Percentiles rank a stretch among this genome's conserved stretches.
These are phyloP conservation scores for Cataglyphis rosenhaueri DNA, from an alignment of 2,888 invertebrate species.

Conservation along the genomic window DNA sequence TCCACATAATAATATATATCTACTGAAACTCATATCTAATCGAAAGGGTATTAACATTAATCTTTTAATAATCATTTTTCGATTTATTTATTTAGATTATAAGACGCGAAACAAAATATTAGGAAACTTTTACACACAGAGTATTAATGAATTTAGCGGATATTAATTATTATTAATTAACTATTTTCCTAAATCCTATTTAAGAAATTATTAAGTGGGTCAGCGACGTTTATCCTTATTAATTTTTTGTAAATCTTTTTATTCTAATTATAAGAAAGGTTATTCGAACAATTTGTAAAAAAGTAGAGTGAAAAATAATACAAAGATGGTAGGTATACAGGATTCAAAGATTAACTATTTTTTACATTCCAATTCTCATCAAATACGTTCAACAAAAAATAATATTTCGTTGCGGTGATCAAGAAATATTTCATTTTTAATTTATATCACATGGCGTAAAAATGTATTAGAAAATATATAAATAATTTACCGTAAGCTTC, in stretches of 20 bases:
- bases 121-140: background rate
- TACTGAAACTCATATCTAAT: background rate
- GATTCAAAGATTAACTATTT: slow-evolving; percentile 8
- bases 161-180: background rate
- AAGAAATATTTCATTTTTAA: slow-evolving; percentile 39
- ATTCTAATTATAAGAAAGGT: background rate
- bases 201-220: background rate
- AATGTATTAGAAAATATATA: slow-evolving; percentile 60
- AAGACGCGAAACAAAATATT: background rate
- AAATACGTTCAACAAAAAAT: background rate
- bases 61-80: background rate
- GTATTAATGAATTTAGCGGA: background rate
- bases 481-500: slow-evolving; percentile 59
- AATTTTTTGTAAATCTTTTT: background rate
- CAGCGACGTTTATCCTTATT: background rate
- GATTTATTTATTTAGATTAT: background rate
- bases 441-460: slow-evolving; percentile 52
- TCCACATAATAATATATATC: background rate
- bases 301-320: background rate
- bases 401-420: slow-evolving; percentile 4
- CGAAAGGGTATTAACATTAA: background rate
- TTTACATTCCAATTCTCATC: background rate
- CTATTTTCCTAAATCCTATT: background rate
- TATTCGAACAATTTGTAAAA: background rate
- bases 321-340: background rate